Percentiles rank a stretch among this genome's conserved stretches.
Conservation (phyloP, 37 sponge, comb jelly and placozoan genomes). For the Theonella swinhoei region DNA sequence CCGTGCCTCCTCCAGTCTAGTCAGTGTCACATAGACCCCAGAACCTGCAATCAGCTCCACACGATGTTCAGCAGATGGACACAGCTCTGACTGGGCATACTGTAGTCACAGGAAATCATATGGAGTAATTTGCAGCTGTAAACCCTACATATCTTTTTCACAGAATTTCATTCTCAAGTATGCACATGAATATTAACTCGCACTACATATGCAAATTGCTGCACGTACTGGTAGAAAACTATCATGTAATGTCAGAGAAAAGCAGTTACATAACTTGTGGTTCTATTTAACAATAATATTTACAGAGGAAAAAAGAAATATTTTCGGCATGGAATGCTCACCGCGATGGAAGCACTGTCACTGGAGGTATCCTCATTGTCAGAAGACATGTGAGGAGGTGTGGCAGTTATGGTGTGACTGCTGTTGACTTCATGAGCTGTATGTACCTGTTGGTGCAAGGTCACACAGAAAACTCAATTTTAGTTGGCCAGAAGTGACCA, state of each 20-base stretch:
- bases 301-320: not conserved
- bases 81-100: conserved; percentile 5
- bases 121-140: no score
- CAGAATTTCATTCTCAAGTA: no score
- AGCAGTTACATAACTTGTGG: no score
- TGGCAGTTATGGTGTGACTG: not conserved
- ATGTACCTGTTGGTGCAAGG: not conserved
- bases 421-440: not conserved
- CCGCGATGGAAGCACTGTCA: not conserved
- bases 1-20: conserved; percentile 31
- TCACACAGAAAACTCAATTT: no score
- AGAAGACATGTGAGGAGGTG: not conserved
- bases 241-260: no score
- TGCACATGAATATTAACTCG: no score
- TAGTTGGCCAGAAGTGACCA: no score
- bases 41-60: conserved; percentile 50
- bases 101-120: not conserved
- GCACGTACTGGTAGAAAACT: no score
- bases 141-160: no score
- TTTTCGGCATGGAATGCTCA: no score
- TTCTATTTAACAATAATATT: not conserved
- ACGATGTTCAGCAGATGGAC: not conserved
- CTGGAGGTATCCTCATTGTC: not conserved
- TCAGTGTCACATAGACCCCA: conserved; percentile 28
- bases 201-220: no score